Evolutionary conservation across 2,888 invertebrate species (phyloP).

Genomic region (Drosophila recens): DNA sequence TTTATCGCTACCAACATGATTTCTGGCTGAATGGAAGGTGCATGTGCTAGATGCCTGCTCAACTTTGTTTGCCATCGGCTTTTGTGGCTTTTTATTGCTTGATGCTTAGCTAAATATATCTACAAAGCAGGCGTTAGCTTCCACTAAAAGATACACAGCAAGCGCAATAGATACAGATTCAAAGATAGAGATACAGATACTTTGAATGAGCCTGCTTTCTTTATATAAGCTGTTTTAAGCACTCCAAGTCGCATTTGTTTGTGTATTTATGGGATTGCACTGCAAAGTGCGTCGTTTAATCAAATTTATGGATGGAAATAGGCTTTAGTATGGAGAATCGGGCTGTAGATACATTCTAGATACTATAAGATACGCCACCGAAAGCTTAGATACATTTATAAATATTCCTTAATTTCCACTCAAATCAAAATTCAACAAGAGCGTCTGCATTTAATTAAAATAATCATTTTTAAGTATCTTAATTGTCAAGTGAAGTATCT

Average conservation of each 20-base stretch:
- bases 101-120: slow-evolving; percentile 34
- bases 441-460: not conserved
- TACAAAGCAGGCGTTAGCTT: not conserved
- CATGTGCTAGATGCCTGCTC: slow-evolving; percentile 19
- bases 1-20: slow-evolving; percentile 44
- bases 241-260: slow-evolving; percentile 28
- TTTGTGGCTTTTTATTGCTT: slow-evolving; percentile 46
- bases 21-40: slow-evolving; percentile 22
- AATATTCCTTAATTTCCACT: too few relatives aligned
- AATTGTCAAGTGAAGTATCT: not conserved
- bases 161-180: slow-evolving; percentile 26
- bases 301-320: not conserved
- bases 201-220: not conserved
- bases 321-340: not conserved
- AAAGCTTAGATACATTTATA: not conserved
- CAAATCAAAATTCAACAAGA: too few relatives aligned
- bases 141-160: slow-evolving; percentile 15
- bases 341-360: not conserved
- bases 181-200: slow-evolving; percentile 10
- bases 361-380: not conserved
- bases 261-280: slow-evolving; percentile 7
- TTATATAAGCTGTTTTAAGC: not conserved
- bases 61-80: slow-evolving; percentile 37
- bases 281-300: not conserved
- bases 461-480: not conserved